phyloP scores from a whole-genome alignment of 2,113 vertebrate species.

The Nycticebus coucang region DNA sequence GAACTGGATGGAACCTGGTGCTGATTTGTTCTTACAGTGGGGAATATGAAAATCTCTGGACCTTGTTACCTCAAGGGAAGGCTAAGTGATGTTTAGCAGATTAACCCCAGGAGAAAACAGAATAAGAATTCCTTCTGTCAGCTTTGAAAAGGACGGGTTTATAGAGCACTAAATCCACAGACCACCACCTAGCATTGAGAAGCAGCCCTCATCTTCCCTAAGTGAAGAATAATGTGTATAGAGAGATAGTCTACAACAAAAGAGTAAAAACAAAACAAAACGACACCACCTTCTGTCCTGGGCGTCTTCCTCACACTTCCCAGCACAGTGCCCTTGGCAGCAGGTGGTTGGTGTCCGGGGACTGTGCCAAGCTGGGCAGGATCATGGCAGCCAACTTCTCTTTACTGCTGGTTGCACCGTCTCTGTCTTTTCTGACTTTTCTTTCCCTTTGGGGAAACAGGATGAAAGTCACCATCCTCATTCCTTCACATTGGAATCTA shows the following conservation, averaged over 20 bases:
- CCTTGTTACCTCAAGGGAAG: neutral
- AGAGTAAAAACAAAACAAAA: neutral
- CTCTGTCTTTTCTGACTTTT: neutral
- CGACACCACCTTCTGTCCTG: too few relatives aligned
- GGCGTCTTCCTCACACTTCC: neutral
- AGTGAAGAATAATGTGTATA: neutral
- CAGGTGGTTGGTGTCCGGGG: neutral
- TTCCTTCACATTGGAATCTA: slow-evolving; percentile 5
- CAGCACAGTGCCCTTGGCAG: neutral
- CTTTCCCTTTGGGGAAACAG: neutral
- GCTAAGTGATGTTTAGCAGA: neutral
- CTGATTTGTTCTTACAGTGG: neutral
- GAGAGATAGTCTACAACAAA: neutral
- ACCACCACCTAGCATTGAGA: neutral
- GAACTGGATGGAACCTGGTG: neutral
- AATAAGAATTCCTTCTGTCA: neutral
- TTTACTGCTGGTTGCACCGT: neutral
- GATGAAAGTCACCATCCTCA: neutral
- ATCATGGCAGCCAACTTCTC: neutral
- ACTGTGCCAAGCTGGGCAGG: neutral
- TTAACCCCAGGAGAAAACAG: neutral
- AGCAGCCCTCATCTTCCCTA: neutral
- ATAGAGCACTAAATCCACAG: neutral
- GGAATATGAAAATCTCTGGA: neutral
- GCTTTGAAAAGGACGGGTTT: neutral